Evolutionary conservation across 2,888 invertebrate genomes (phyloP).

Genomic region (Catocala nupta): DNA sequence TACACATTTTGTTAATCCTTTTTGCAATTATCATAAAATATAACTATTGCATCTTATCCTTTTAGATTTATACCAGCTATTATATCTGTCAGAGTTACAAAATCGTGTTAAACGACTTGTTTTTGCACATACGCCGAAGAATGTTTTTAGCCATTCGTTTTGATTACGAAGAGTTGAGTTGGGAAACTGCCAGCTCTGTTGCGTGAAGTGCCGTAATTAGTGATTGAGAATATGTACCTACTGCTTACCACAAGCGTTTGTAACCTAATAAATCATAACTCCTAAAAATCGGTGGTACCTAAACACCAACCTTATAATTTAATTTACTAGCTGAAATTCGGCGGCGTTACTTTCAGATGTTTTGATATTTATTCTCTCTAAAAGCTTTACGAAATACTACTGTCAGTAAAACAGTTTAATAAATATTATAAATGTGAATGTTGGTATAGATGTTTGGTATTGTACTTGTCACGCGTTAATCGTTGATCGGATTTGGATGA

Average conservation of each 20-base stretch:
- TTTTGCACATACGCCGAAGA: constrained; percentile 29
- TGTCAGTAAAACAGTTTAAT: no score
- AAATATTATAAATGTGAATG: no score
- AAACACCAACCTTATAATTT: background rate
- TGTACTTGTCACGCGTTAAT: no score
- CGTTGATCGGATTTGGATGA: no score
- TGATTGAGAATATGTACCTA: constrained; percentile 27
- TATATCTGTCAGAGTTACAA: constrained; percentile 12
- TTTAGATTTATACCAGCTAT: constrained; percentile 5
- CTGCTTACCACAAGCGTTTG: background rate
- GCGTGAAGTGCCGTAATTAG: constrained; percentile 28
- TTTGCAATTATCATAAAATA: background rate
- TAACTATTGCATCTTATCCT: constrained; percentile 1
- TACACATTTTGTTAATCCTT: no score
- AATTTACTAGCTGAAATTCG: background rate
- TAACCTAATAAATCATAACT: background rate
- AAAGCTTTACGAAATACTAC: no score
- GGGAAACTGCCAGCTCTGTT: constrained; percentile 36
- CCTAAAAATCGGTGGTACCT: background rate
- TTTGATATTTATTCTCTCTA: no score
- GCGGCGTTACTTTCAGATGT: no score
- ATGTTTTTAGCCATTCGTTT: constrained; percentile 42
- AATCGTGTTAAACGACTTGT: constrained; percentile 38
- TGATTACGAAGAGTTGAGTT: constrained; percentile 39
- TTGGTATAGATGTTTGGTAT: no score